Evolutionary conservation across 2,797 vertebrate genomes (phyloP).

Genomic region (Molossus molossus): DNA sequence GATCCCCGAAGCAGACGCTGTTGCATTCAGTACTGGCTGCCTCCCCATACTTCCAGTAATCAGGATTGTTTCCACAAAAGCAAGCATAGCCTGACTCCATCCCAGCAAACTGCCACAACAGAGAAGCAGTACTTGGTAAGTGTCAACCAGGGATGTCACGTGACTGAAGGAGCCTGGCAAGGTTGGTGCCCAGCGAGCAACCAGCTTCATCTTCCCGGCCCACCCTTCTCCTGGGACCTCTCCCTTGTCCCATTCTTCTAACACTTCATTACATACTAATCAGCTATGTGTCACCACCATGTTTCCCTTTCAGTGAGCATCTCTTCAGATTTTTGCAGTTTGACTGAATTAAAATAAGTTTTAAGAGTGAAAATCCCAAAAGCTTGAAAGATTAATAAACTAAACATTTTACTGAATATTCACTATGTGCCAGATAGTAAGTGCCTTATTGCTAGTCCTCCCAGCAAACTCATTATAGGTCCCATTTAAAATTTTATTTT

Average conservation of each 20-base stretch:
- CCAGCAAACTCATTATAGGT: no score
- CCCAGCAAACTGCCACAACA: conserved; percentile 94
- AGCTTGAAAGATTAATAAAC: conserved; percentile 18
- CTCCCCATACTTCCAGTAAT: conserved; percentile 94
- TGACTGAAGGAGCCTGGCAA: background rate
- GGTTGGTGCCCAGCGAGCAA: background rate
- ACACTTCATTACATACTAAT: background rate
- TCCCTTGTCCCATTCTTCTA: background rate
- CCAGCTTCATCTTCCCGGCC: background rate
- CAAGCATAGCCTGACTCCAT: conserved; percentile 99
- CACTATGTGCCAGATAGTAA: no score
- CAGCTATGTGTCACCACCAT: no score
- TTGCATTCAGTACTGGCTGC: conserved; percentile 96
- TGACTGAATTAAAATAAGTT: background rate
- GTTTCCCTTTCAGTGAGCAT: background rate
- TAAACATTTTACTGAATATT: conserved; percentile 15
- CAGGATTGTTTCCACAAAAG: conserved; percentile 97
- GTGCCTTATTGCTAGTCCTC: no score
- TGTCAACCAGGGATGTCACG: background rate
- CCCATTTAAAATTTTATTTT: no score
- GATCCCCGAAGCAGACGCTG: conserved; percentile 98
- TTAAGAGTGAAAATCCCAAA: background rate
- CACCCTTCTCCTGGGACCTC: background rate
- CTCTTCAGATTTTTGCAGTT: background rate
- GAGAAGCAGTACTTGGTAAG: conserved; percentile 74